Percentiles rank a stretch among this genome's conserved stretches.
These are phyloP conservation scores for Equus przewalskii DNA, from an alignment of 2,113 vertebrate genomes.

Conservation along the genomic window DNA sequence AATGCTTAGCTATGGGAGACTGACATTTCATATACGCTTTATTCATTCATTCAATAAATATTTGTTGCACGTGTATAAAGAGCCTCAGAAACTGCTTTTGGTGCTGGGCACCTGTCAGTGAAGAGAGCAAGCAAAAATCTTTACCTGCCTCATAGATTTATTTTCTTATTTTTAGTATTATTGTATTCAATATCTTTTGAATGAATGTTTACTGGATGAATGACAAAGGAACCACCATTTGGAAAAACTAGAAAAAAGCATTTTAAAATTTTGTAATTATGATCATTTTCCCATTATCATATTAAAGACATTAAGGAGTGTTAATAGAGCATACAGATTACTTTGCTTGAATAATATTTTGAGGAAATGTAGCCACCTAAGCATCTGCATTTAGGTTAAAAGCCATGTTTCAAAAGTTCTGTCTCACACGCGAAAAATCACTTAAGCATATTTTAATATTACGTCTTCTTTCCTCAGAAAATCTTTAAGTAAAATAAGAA, in stretches of 20 bases:
- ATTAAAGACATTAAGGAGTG: neutral
- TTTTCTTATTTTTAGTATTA: neutral
- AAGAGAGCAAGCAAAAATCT: neutral
- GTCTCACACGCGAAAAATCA: slow-evolving; percentile 73
- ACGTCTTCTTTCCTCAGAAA: slow-evolving; percentile 31
- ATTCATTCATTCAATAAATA: neutral
- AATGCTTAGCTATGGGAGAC: neutral
- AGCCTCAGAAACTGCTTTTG: neutral
- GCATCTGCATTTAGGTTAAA: neutral
- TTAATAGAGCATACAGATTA: neutral
- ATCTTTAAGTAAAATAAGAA: neutral
- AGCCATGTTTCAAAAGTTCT: neutral
- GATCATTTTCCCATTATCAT: neutral
- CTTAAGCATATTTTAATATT: slow-evolving; percentile 55
- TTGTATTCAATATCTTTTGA: neutral
- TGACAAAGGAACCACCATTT: neutral
- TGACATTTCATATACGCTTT: neutral
- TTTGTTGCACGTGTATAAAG: neutral
- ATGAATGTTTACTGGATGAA: neutral
- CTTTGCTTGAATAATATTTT: neutral
- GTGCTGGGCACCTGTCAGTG: neutral
- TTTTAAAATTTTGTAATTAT: slow-evolving; percentile 1
- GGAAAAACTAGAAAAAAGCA: neutral
- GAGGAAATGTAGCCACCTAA: neutral
- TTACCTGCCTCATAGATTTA: neutral